A percentile compares a stretch with the other conserved stretches of the same genome.
phyloP scores from a whole-genome alignment of 2,888 invertebrate genomes.

The Diaprepes abbreviatus region DNA sequence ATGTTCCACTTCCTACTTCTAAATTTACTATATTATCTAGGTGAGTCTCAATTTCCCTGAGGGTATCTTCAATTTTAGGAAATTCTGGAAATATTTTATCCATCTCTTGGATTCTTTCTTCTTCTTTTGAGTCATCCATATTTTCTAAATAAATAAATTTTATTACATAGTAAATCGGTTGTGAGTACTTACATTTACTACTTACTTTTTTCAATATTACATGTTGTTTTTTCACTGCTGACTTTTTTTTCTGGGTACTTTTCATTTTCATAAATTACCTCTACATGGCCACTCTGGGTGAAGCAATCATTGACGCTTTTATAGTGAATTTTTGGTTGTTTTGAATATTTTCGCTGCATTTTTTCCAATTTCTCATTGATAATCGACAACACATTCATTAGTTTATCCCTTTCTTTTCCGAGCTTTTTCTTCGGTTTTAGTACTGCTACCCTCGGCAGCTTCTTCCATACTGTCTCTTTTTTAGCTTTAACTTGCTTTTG shows the following conservation, averaged over 20 bases:
- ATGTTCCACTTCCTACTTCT: neutral
- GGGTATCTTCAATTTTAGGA: conserved; percentile 41
- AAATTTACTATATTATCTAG: conserved; percentile 34
- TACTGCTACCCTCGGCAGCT: neutral
- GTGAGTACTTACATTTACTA: too few species aligned
- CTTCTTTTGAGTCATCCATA: conserved; percentile 27
- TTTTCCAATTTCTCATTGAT: conserved; percentile 41
- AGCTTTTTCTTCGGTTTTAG: neutral
- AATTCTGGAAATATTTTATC: conserved; percentile 34
- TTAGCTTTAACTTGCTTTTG: neutral
- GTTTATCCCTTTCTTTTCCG: conserved; percentile 24
- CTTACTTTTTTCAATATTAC: conserved; percentile 12
- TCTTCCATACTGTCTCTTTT: neutral
- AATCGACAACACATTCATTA: conserved; percentile 20
- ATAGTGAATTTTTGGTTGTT: conserved; percentile 22
- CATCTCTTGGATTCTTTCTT: conserved; percentile 28
- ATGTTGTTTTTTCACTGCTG: neutral
- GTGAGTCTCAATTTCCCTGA: conserved; percentile 38
- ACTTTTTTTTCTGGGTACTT: conserved; percentile 29
- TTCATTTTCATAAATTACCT: conserved; percentile 36
- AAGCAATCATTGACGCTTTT: conserved; percentile 43
- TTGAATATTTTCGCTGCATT: conserved; percentile 38
- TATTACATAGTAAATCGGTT: too few species aligned
- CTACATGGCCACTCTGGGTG: conserved; percentile 38
- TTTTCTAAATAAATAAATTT: too few species aligned